Percentiles rank a stretch among this genome's conserved stretches.
phyloP scores from a whole-genome alignment of 2,797 vertebrate genomes.

The Naso thynnoides region DNA sequence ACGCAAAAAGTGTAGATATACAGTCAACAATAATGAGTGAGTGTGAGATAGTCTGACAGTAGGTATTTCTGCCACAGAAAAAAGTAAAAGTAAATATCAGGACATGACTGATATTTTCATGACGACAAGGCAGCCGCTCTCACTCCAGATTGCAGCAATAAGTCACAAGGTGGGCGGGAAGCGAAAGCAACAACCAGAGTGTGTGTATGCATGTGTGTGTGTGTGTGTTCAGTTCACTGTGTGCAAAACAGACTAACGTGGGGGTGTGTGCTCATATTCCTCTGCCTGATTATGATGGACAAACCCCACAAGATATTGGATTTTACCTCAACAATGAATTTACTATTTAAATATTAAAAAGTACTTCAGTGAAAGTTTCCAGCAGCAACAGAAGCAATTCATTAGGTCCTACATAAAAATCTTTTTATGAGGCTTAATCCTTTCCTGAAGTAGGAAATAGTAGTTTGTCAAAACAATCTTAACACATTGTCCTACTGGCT shows the following conservation, averaged over 20 bases:
- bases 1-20: neutral
- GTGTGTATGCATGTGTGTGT: slow-evolving; percentile 3
- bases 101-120: slow-evolving; percentile 46
- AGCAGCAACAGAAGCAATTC: neutral
- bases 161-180: slow-evolving; percentile 40
- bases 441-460: neutral
- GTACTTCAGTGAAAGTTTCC: neutral
- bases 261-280: slow-evolving; percentile 6
- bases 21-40: neutral
- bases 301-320: neutral
- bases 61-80: slow-evolving; percentile 12
- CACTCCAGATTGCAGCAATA: slow-evolving; percentile 47
- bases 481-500: neutral
- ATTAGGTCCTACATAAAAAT: neutral
- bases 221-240: neutral
- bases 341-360: neutral
- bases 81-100: slow-evolving; percentile 57
- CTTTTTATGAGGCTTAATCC: neutral
- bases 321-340: neutral
- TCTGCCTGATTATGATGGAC: neutral
- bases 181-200: slow-evolving; percentile 17
- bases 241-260: slow-evolving; percentile 4
- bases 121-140: slow-evolving; percentile 35
- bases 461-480: neutral
- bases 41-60: slow-evolving; percentile 24